Conservation (phyloP, 1,140 invertebrate species). For the Tribolium castaneum region DNA sequence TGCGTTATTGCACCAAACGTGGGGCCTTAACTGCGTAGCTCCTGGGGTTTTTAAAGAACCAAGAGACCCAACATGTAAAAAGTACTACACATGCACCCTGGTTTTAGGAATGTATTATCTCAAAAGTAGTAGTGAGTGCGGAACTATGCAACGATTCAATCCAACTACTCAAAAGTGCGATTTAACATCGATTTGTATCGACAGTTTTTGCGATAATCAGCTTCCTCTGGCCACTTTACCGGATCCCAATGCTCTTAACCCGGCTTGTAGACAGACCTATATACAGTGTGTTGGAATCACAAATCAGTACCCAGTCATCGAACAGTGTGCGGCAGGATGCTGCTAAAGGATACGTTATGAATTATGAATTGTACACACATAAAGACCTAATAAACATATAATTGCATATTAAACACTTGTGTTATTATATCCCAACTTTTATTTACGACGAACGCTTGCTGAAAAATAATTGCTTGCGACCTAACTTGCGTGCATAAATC, state of each 20-base stretch:
- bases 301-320: constrained; percentile 1
- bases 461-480: no score
- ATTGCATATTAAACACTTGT: neutral
- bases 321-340: constrained; percentile 4
- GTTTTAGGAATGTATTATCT: neutral
- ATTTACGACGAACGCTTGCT: no score
- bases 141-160: neutral
- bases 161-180: constrained; percentile 7
- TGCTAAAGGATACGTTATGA: neutral
- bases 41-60: neutral
- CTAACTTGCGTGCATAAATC: neutral
- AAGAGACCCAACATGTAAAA: neutral
- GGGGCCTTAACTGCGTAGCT: neutral
- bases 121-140: neutral
- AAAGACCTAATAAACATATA: neutral
- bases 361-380: neutral
- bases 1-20: neutral
- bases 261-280: neutral
- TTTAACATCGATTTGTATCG: constrained; percentile 1
- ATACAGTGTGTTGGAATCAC: constrained; percentile 3
- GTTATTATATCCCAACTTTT: no score
- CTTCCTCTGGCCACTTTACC: neutral
- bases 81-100: neutral
- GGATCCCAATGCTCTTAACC: neutral
- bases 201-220: neutral